A percentile compares a stretch with the other conserved stretches of the same genome.
These are phyloP conservation scores for Drosophila quasianomalipes DNA, from an alignment of 2,888 invertebrate genomes.

Conservation along the genomic window DNA sequence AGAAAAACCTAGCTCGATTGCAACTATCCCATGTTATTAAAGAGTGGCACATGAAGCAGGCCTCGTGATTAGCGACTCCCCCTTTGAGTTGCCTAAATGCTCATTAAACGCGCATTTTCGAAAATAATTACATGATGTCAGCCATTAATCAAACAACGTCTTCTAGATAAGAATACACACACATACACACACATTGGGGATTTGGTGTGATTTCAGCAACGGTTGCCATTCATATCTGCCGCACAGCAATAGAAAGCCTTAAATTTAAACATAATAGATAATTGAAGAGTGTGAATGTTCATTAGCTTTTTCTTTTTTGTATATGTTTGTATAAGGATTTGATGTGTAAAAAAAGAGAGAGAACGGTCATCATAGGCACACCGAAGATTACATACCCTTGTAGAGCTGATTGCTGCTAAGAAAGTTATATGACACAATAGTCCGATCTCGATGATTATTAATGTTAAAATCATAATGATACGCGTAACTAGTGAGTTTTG, in stretches of 20 bases:
- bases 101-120: slow-evolving; percentile 42
- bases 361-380: not conserved
- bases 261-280: not conserved
- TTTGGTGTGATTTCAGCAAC: not conserved
- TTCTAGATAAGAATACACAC: slow-evolving; percentile 11
- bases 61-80: slow-evolving; percentile 46
- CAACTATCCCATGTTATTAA: slow-evolving; percentile 37
- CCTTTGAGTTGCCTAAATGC: slow-evolving; percentile 8
- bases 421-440: not conserved
- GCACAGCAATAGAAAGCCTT: not conserved
- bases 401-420: not conserved
- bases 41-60: slow-evolving; percentile 10
- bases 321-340: not conserved
- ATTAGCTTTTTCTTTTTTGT: not conserved
- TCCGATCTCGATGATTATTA: not conserved
- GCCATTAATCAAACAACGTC: slow-evolving; percentile 30
- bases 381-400: not conserved
- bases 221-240: not conserved
- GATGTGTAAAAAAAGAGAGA: not conserved
- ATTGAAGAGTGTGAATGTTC: not conserved
- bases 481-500: not conserved
- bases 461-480: not conserved
- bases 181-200: not conserved
- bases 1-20: slow-evolving; percentile 6
- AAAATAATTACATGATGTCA: slow-evolving; percentile 66